Base-by-base conservation (phyloP, 2,113 vertebrate genomes). In the Paralichthys olivaceus region DNA sequence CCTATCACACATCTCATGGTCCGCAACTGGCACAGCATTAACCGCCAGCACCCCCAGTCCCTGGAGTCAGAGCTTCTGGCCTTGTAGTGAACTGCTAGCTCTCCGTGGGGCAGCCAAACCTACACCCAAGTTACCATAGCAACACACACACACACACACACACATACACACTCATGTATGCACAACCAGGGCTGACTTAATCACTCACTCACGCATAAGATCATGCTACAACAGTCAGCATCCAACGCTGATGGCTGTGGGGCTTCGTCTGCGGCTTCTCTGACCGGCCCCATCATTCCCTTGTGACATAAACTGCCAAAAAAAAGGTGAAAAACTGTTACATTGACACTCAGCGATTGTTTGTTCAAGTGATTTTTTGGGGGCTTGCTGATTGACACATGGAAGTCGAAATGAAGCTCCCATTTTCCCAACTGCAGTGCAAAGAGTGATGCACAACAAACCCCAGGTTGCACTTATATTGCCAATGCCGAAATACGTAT, bases 51-150 rank as follows among this genome's bases (percentile, higher is more conserved):
- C 37, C 67, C 12, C 19, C 45, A 12, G 53, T 75, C 90, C 75
- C 81, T 47, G 22, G 84, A 85, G 77, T 40, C 71, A 34, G 47
- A 60, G 60, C 70, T 72, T 79, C 67, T 79, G 72, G 77, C 71
- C 77, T 76, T 62, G 56, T 25, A 73, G 67, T 37, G 2, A 76
- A 58, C 81, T 54, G 75, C 51, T 45, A 88, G 84, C 67, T 87
- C 84, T 88, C 81, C 43, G 15, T 55, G 70, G 88, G 84, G 70
- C 58, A 78, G 66, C 80, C 66, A 55, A 82, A 72, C 84, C 87
- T 84, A 79, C 69, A 79, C 85, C 76, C 59, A 68, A 20, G 82
- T 91, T 78, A 82, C 90, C 84, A 87, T 89, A 58, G 88, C 89
- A 89, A 90, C 85, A 29, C 58, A 53, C 47, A 70, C 65, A 79